phyloP scores from a whole-genome alignment of 2,113 vertebrate species.

The Eurypyga helias region DNA sequence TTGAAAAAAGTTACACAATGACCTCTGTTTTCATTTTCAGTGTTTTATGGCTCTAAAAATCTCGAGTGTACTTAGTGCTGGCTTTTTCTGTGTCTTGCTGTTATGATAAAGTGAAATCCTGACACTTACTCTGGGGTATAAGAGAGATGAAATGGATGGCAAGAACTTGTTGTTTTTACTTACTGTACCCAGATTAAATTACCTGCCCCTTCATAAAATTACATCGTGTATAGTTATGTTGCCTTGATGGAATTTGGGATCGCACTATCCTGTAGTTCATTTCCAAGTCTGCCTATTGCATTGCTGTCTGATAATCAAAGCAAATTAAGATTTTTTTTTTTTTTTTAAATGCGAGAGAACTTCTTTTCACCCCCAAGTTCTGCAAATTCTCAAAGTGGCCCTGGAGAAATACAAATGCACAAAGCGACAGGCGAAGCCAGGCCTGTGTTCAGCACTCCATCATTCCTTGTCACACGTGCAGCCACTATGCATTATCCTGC shows the following conservation, averaged over 20 bases:
- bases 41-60: background rate
- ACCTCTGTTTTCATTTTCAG: background rate
- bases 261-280: background rate
- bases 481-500: constrained; percentile 82
- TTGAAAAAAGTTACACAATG: background rate
- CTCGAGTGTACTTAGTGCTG: background rate
- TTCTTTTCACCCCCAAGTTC: constrained; percentile 22
- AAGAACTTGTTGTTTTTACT: constrained; percentile 18
- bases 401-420: constrained; percentile 84
- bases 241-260: constrained; percentile 8
- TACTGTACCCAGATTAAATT: constrained; percentile 57
- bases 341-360: constrained; percentile 25
- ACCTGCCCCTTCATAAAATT: constrained; percentile 48
- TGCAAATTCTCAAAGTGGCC: constrained; percentile 76
- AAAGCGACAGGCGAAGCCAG: constrained; percentile 75
- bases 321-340: constrained; percentile 31
- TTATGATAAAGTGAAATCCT: constrained; percentile 38
- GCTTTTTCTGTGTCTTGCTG: constrained; percentile 25
- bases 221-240: background rate
- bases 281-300: background rate
- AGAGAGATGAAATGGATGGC: background rate
- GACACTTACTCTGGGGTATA: background rate
- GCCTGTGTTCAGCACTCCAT: constrained; percentile 84
- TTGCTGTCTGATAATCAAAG: constrained; percentile 44
- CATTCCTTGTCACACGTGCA: constrained; percentile 84